Percentiles rank a stretch among this genome's conserved stretches.
These are phyloP conservation scores for Drosophila fulvimacula DNA, from an alignment of 2,888 invertebrate species.

Conservation along the genomic window DNA sequence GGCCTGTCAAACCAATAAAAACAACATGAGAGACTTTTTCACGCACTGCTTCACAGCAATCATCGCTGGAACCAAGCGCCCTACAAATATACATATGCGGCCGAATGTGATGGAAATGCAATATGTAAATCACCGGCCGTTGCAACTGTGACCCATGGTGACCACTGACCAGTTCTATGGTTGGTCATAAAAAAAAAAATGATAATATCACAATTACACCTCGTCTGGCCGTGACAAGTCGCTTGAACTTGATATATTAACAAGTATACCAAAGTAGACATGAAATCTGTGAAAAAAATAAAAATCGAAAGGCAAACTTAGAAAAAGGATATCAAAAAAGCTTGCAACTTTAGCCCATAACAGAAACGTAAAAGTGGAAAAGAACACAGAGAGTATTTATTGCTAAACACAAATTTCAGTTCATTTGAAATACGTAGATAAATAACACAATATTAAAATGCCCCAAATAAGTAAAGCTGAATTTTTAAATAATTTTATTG, in stretches of 20 bases:
- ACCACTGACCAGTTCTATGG: too few species aligned
- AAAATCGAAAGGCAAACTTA: neutral
- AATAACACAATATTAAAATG: neutral
- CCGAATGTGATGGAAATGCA: conserved; percentile 5
- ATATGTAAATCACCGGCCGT: conserved; percentile 17
- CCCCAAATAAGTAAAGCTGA: neutral
- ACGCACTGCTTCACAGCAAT: conserved; percentile 71
- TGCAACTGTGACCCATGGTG: conserved; percentile 11
- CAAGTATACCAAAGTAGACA: neutral
- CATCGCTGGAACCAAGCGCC: conserved; percentile 70
- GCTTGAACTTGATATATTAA: conserved; percentile 32
- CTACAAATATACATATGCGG: neutral
- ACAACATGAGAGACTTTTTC: conserved; percentile 61
- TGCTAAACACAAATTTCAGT: neutral
- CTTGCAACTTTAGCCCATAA: neutral
- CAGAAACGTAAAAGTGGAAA: neutral
- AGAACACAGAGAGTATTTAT: neutral
- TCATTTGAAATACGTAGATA: neutral
- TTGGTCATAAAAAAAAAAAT: too few species aligned
- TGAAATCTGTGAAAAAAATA: neutral
- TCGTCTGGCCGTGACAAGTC: conserved; percentile 29
- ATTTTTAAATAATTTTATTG: neutral
- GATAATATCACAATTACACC: conserved; percentile 20
- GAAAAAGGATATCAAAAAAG: neutral
- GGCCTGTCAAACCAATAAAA: conserved; percentile 44